Evolutionary conservation across 1,140 invertebrate genomes (phyloP).

Genomic region (Drosophila saltans): DNA sequence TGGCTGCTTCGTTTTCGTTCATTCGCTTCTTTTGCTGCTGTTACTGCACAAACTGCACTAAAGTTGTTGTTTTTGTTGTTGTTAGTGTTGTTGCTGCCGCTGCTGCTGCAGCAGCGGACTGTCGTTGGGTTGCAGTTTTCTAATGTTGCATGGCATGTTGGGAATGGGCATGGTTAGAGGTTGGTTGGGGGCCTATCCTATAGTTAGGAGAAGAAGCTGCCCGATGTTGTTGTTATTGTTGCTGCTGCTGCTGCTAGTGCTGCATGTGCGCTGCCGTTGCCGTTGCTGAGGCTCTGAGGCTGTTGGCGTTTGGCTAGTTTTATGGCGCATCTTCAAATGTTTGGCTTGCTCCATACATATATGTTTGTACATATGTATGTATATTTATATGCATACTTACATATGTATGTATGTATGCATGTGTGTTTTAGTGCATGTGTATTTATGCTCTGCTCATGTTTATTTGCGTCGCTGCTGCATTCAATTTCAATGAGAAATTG

Average conservation of each 20-base stretch:
- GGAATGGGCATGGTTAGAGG: conserved; percentile 71
- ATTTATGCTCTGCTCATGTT: conserved; percentile 45
- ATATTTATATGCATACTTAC: neutral
- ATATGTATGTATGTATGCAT: neutral
- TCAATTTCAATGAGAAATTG: conserved; percentile 68
- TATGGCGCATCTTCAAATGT: conserved; percentile 78
- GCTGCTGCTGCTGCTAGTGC: conserved; percentile 8
- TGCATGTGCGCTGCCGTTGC: conserved; percentile 22
- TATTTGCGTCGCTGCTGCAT: conserved; percentile 70
- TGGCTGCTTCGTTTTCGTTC: conserved; percentile 47
- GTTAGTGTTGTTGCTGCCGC: conserved; percentile 40
- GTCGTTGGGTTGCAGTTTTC: conserved; percentile 69
- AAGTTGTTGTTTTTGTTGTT: conserved; percentile 26
- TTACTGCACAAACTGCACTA: conserved; percentile 19
- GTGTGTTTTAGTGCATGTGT: conserved; percentile 5
- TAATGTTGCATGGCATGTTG: conserved; percentile 78
- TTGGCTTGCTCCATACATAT: conserved; percentile 47
- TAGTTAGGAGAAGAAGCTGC: conserved; percentile 32
- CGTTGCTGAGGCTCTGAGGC: conserved; percentile 14
- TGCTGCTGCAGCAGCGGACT: conserved; percentile 19
- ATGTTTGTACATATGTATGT: neutral
- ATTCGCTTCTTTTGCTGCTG: conserved; percentile 65
- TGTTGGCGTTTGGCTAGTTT: conserved; percentile 66
- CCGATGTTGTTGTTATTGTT: conserved; percentile 18
- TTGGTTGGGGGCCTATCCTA: conserved; percentile 23